Evolutionary conservation across 2,888 invertebrate genomes (phyloP).

Genomic region (Drosophila kokeensis): DNA sequence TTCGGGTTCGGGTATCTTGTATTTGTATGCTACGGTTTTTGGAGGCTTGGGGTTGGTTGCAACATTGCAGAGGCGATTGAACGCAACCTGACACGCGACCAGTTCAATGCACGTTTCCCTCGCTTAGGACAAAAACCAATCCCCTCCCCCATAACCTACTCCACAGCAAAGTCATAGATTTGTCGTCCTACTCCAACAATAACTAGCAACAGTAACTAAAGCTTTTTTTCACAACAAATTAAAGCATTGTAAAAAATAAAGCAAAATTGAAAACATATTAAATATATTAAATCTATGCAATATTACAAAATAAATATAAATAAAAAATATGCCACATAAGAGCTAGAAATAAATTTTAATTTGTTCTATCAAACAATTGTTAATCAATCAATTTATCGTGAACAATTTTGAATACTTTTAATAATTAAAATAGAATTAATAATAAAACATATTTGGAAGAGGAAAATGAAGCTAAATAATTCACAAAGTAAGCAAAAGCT

Average conservation of each 20-base stretch:
- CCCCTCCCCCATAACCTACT: neutral
- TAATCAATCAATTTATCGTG: neutral
- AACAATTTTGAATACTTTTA: neutral
- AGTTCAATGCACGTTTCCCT: slow-evolving; percentile 74
- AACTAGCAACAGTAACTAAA: slow-evolving; percentile 2
- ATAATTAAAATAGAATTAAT: neutral
- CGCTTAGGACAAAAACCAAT: slow-evolving; percentile 61
- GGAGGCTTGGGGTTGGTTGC: neutral
- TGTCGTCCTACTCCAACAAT: slow-evolving; percentile 33
- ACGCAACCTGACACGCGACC: slow-evolving; percentile 80
- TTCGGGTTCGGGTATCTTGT: slow-evolving; percentile 1
- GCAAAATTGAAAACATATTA: neutral
- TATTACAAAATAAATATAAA: neutral
- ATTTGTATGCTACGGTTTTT: neutral
- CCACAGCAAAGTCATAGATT: slow-evolving; percentile 68
- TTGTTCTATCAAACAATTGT: no score
- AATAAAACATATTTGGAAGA: neutral
- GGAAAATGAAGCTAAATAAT: no score
- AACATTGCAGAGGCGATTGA: slow-evolving; percentile 61
- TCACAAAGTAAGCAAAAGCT: neutral
- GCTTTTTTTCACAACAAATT: neutral
- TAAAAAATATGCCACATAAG: neutral
- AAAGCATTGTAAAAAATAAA: no score
- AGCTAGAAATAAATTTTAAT: no score
- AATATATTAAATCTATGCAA: neutral